Percentiles rank a stretch among this genome's conserved stretches.
Evolutionary conservation across 2,797 vertebrate genomes (phyloP).

Genomic region (Balearica regulorum): DNA sequence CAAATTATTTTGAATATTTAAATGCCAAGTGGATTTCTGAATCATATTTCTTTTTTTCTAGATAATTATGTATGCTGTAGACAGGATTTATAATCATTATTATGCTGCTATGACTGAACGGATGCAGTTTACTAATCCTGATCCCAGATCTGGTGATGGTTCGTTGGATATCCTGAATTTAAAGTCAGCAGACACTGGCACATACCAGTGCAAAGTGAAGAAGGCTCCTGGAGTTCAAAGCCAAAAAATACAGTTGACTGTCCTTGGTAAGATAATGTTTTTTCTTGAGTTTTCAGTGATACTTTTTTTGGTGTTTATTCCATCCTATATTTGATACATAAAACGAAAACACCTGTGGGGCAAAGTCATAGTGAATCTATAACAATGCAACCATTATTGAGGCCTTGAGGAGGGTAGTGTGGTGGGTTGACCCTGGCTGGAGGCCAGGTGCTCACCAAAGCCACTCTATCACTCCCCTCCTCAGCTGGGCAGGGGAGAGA

Average conservation of each 20-base stretch:
- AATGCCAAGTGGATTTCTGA: not conserved
- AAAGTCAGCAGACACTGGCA: conserved; percentile 84
- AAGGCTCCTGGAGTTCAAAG: conserved; percentile 88
- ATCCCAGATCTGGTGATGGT: conserved; percentile 87
- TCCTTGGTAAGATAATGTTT: conserved; percentile 84
- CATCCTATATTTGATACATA: not conserved
- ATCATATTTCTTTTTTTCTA: conserved; percentile 37
- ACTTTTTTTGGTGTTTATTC: not conserved
- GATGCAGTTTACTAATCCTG: conserved; percentile 84
- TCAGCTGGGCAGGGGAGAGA: too few species aligned
- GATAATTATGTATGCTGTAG: conserved; percentile 88
- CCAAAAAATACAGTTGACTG: conserved; percentile 84
- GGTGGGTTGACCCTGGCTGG: too few species aligned
- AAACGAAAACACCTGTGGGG: not conserved
- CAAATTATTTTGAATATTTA: not conserved
- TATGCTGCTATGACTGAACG: conserved; percentile 77
- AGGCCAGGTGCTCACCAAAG: too few species aligned
- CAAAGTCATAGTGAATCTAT: not conserved
- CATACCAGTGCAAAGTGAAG: conserved; percentile 94
- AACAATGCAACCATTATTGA: not conserved
- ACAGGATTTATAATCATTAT: conserved; percentile 84
- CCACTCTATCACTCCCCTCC: too few species aligned
- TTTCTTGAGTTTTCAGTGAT: not conserved
- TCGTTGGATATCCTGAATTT: conserved; percentile 86
- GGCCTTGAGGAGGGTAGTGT: not conserved